These are phyloP conservation scores for Willisornis vidua DNA, from an alignment of 2,113 vertebrate genomes.

Conservation along the genomic window DNA sequence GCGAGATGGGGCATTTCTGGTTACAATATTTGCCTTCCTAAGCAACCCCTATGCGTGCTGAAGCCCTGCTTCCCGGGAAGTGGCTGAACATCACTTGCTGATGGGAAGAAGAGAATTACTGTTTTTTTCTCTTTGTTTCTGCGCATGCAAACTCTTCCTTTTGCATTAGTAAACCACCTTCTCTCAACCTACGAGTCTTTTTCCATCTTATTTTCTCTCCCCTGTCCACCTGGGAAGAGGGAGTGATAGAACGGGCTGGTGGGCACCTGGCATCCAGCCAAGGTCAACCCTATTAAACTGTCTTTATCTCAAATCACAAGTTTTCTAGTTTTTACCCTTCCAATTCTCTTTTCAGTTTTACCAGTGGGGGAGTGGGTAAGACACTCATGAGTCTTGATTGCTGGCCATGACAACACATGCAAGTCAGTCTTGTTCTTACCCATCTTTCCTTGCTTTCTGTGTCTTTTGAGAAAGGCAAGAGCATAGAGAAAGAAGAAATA, in stretches of 20 bases:
- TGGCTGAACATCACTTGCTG: neutral
- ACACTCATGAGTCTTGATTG: neutral
- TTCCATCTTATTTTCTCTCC: neutral
- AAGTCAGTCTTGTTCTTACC: neutral
- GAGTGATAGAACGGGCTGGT: neutral
- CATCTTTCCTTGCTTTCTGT: neutral
- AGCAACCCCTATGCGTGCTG: accelerated
- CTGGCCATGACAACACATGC: neutral
- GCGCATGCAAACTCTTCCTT: neutral
- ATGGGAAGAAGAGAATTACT: neutral
- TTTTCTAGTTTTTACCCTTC: neutral
- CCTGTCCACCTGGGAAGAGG: neutral
- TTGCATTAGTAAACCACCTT: neutral
- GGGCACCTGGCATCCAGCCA: neutral
- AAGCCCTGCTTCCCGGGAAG: neutral
- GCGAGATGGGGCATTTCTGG: neutral
- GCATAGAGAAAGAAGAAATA: neutral
- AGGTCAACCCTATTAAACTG: neutral
- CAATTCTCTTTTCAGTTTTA: neutral
- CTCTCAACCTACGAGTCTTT: neutral
- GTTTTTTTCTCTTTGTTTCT: neutral
- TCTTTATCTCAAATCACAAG: neutral
- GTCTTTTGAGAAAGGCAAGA: neutral
- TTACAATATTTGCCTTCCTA: neutral
- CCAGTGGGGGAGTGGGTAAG: neutral